Percentiles rank a stretch among this genome's conserved stretches.
phyloP scores from a whole-genome alignment of 2,888 invertebrate genomes.

The Caradrina clavipalpis region DNA sequence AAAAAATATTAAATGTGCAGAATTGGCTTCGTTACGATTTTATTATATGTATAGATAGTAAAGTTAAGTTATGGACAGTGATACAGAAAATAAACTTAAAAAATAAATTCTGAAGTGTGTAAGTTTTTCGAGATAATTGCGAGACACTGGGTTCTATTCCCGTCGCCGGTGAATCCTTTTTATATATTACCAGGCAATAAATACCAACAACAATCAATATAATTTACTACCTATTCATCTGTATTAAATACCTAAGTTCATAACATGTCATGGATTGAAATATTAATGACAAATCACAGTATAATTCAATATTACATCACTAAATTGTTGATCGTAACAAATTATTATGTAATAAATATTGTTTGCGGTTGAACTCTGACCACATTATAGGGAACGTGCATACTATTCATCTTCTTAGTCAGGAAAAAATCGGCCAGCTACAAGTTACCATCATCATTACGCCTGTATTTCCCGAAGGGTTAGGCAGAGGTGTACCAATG shows the following conservation, averaged over 20 bases:
- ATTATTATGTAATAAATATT: conserved; percentile 25
- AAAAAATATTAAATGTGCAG: too few relatives aligned
- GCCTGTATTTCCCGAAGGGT: too few relatives aligned
- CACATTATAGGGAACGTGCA: conserved; percentile 4
- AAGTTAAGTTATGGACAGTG: not conserved
- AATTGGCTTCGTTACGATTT: too few relatives aligned
- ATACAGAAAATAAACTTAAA: conserved; percentile 14
- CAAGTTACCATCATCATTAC: too few relatives aligned
- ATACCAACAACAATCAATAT: not conserved
- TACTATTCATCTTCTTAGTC: not conserved
- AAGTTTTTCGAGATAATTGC: not conserved
- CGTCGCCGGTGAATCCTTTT: not conserved
- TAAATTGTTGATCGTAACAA: conserved; percentile 10
- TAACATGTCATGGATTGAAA: conserved; percentile 8
- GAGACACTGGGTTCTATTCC: not conserved
- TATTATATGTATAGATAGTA: too few relatives aligned
- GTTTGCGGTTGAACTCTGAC: conserved; percentile 32
- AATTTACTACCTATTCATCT: not conserved
- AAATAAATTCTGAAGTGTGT: not conserved
- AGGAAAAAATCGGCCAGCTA: not conserved
- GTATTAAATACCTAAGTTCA: not conserved
- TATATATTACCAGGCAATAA: not conserved
- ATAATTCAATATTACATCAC: conserved; percentile 26
- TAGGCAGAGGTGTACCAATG: too few relatives aligned
- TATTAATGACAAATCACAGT: conserved; percentile 19